phyloP scores from a whole-genome alignment of 2,888 invertebrate species.

The Dione juno region DNA sequence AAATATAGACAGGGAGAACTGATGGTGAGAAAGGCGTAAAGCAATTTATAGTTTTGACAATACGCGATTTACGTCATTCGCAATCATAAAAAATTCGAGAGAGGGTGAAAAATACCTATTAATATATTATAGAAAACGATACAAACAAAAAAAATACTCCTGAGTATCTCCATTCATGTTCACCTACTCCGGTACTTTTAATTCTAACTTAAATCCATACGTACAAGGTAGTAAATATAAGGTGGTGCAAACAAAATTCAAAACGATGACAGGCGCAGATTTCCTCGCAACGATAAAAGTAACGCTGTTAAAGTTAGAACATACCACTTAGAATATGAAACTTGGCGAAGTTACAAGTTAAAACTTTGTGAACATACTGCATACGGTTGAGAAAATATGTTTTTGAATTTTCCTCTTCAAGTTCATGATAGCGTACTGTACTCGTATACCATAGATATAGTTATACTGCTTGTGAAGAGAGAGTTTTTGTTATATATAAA shows the following conservation, averaged over 20 bases:
- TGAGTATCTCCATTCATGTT: too few species aligned
- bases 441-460: too few species aligned
- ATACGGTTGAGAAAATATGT: background rate
- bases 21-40: too few species aligned
- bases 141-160: too few species aligned
- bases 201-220: background rate
- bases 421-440: background rate
- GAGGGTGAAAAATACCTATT: too few species aligned
- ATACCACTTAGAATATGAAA: slow-evolving; percentile 27
- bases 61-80: too few species aligned
- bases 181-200: background rate
- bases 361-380: slow-evolving; percentile 15
- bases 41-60: too few species aligned
- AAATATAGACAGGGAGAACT: too few species aligned
- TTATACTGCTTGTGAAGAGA: too few species aligned
- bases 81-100: too few species aligned
- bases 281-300: slow-evolving; percentile 26
- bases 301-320: slow-evolving; percentile 25
- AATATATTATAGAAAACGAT: too few species aligned
- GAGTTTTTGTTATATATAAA: too few species aligned
- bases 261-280: slow-evolving; percentile 19
- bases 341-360: slow-evolving; percentile 8
- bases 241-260: slow-evolving; percentile 3
- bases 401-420: slow-evolving; percentile 27
- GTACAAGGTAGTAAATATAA: slow-evolving; percentile 1